These are phyloP conservation scores for Leguminivora glycinivorella DNA, from an alignment of 1,140 invertebrate species.

Conservation along the genomic window DNA sequence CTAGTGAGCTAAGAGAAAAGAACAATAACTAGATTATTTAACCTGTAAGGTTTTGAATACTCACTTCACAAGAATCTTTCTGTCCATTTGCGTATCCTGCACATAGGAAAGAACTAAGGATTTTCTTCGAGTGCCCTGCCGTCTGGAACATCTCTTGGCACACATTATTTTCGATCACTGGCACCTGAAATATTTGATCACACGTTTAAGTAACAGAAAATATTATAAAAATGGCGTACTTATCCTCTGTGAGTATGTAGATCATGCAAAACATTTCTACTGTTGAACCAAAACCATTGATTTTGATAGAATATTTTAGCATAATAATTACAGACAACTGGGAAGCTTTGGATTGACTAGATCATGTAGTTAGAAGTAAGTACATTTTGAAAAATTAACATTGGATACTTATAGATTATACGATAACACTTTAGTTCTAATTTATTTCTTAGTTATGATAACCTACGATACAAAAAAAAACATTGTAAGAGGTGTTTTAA, in stretches of 20 bases:
- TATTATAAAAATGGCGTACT: no score
- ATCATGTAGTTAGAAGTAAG: no score
- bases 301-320: no score
- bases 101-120: constrained; percentile 94
- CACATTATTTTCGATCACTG: constrained; percentile 93
- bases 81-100: constrained; percentile 95
- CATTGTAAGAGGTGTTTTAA: not conserved
- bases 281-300: no score
- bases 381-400: not conserved
- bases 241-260: no score
- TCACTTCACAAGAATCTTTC: constrained; percentile 96
- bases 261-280: no score
- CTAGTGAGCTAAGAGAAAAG: no score
- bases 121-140: constrained; percentile 92
- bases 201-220: not conserved
- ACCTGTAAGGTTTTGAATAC: no score
- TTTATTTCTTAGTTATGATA: not conserved
- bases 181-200: constrained; percentile 81
- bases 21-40: no score
- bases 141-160: constrained; percentile 97
- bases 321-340: no score
- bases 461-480: not conserved
- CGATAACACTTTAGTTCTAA: not conserved
- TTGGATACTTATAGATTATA: not conserved
- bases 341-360: no score